Conservation (phyloP, 2,888 invertebrate species). For the Deroplatys truncata region DNA sequence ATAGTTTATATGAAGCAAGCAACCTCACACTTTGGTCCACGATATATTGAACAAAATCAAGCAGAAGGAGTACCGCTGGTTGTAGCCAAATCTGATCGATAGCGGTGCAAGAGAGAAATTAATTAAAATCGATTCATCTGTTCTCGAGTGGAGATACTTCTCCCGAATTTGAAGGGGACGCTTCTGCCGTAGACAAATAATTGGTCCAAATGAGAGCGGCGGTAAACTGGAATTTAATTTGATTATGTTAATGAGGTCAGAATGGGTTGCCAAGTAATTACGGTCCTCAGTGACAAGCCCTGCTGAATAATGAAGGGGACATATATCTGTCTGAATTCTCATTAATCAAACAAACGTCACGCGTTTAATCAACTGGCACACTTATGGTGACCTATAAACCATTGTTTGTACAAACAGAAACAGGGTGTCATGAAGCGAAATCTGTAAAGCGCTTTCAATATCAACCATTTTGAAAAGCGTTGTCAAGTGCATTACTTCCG, state of each 20-base stretch:
- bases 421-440: not conserved
- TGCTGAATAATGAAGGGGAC: not conserved
- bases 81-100: not conserved
- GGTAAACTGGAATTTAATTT: not conserved
- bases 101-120: not conserved
- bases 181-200: not conserved
- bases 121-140: not conserved
- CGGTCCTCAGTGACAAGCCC: not conserved
- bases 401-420: not conserved
- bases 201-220: not conserved
- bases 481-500: no score
- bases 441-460: not conserved
- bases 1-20: not conserved
- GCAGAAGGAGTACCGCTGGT: not conserved
- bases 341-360: not conserved
- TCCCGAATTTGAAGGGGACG: not conserved
- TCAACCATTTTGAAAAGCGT: not conserved
- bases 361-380: not conserved
- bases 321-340: not conserved
- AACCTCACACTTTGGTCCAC: not conserved
- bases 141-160: not conserved
- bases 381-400: not conserved
- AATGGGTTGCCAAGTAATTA: not conserved
- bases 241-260: not conserved
- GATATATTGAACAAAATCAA: not conserved